phyloP scores from a whole-genome alignment of 2,797 vertebrate genomes.

The Erpetoichthys calabaricus region DNA sequence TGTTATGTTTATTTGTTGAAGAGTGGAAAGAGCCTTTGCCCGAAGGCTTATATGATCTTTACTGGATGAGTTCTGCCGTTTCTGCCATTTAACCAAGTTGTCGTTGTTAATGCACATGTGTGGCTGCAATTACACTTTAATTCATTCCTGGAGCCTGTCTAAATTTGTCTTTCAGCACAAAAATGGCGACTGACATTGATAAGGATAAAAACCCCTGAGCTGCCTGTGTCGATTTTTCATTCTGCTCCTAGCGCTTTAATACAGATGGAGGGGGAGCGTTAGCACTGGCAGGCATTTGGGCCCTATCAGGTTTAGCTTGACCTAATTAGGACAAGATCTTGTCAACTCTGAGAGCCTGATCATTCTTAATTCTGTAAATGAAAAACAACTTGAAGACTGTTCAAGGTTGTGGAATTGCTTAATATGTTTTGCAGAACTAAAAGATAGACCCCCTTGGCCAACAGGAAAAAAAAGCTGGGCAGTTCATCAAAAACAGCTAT shows the following conservation, averaged over 20 bases:
- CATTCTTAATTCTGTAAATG: slow-evolving; percentile 13
- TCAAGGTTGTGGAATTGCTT: not conserved
- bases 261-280: not conserved
- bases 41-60: slow-evolving; percentile 18
- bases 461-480: too few species aligned
- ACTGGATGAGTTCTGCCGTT: slow-evolving; percentile 9
- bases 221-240: slow-evolving; percentile 21
- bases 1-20: too few species aligned
- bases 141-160: slow-evolving; percentile 27
- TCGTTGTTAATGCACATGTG: slow-evolving; percentile 14
- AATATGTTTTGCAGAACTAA: not conserved
- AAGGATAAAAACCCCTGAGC: slow-evolving; percentile 20
- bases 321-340: slow-evolving; percentile 9
- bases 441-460: too few species aligned
- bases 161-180: slow-evolving; percentile 19
- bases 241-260: slow-evolving; percentile 6
- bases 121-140: slow-evolving; percentile 26
- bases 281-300: slow-evolving; percentile 4
- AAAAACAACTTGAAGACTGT: slow-evolving; percentile 8
- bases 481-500: too few species aligned
- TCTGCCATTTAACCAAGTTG: slow-evolving; percentile 12
- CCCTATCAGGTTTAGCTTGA: slow-evolving; percentile 9
- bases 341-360: slow-evolving; percentile 12
- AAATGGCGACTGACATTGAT: slow-evolving; percentile 27
- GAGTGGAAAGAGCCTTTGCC: too few species aligned